phyloP scores from a whole-genome alignment of 2,113 vertebrate species.

The Sylvia atricapilla region DNA sequence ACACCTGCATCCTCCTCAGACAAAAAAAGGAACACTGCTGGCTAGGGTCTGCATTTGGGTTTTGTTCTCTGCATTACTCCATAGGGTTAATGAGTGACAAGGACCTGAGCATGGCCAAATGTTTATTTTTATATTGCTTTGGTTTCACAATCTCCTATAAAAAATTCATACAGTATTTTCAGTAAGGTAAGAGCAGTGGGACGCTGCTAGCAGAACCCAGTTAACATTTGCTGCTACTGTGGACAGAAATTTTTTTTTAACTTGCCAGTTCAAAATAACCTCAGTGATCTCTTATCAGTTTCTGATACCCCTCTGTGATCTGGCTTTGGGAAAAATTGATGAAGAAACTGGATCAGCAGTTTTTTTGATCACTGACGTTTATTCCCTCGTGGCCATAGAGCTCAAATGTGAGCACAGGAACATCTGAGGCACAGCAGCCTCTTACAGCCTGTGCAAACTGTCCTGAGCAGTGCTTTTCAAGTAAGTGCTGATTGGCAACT shows the following conservation, averaged over 20 bases:
- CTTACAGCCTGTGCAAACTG: neutral
- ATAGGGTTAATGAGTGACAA: neutral
- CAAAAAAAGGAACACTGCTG: neutral
- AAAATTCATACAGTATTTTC: neutral
- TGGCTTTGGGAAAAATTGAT: neutral
- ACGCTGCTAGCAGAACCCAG: neutral
- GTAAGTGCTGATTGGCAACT: neutral
- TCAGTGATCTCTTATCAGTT: neutral
- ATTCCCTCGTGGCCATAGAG: neutral
- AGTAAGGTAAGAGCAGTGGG: neutral
- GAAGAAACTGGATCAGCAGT: neutral
- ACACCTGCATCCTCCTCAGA: neutral
- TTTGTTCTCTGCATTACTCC: neutral
- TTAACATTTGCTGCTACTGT: neutral
- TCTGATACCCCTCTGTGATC: neutral
- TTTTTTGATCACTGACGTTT: neutral
- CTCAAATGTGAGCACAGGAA: neutral
- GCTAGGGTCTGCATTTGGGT: neutral
- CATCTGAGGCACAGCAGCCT: neutral
- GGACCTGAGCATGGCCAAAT: neutral
- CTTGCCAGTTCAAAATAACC: neutral
- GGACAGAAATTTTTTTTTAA: neutral
- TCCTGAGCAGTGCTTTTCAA: neutral
- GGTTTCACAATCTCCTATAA: neutral
- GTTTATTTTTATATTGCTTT: neutral